These are phyloP conservation scores for Budorcas taxicolor DNA, from an alignment of 2,113 vertebrate genomes.

Conservation along the genomic window DNA sequence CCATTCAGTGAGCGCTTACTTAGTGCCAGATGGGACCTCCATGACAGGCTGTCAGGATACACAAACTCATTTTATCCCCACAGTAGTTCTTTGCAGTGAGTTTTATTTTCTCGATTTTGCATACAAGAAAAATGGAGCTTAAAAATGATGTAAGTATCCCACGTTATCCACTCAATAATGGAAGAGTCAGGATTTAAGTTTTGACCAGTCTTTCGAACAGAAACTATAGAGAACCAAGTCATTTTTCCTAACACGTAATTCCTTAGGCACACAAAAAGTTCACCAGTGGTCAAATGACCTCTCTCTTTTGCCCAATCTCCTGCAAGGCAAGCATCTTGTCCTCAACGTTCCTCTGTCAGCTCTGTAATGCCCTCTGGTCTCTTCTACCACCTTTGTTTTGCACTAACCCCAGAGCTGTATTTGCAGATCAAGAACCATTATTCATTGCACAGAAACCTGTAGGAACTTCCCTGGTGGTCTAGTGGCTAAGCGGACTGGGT, in stretches of 20 bases:
- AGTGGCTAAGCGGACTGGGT: neutral
- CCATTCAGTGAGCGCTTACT: neutral
- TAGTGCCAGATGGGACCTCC: neutral
- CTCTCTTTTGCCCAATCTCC: neutral
- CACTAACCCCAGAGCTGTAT: neutral
- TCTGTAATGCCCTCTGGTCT: neutral
- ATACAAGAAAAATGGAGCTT: neutral
- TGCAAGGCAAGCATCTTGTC: neutral
- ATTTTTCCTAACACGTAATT: neutral
- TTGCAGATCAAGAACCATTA: neutral
- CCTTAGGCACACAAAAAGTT: neutral
- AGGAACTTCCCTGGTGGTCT: neutral
- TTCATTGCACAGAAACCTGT: neutral
- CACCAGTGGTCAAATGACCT: neutral
- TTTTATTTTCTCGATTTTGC: neutral
- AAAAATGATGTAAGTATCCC: neutral
- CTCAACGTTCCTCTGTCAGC: rapidly evolving
- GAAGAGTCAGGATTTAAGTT: neutral
- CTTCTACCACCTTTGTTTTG: neutral
- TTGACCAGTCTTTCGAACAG: neutral
- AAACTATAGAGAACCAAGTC: neutral
- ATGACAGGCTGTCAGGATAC: neutral
- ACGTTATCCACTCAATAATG: neutral
- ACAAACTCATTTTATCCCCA: neutral
- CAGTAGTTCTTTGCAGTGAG: neutral